A percentile compares a stretch with the other conserved stretches of the same genome.
Conservation (phyloP, 2,797 vertebrate species). For the Centropyge bicolor region DNA sequence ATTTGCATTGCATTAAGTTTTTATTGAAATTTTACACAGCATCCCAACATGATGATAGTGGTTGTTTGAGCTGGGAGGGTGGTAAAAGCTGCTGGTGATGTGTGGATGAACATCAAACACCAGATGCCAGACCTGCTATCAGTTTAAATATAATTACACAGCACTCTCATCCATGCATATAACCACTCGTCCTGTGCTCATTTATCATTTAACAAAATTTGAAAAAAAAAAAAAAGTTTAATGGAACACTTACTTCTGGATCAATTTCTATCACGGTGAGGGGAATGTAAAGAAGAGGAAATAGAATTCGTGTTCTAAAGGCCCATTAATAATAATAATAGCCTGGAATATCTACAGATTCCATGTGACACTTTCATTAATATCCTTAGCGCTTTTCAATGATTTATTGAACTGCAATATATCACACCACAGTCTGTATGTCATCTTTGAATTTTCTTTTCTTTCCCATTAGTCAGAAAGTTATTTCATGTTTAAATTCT, state of each 20-base stretch:
- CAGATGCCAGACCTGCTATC: conserved; percentile 72
- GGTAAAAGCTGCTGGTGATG: conserved; percentile 21
- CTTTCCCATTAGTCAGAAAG: conserved; percentile 23
- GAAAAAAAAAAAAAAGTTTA: conserved; percentile 53
- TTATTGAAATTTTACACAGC: too few relatives aligned
- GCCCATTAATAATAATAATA: conserved; percentile 85
- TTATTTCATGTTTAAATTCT: conserved; percentile 18
- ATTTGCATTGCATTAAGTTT: too few relatives aligned
- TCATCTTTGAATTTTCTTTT: conserved; percentile 31
- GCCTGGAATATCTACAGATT: conserved; percentile 79
- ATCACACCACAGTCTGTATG: conserved; percentile 35
- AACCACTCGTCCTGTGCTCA: conserved; percentile 68
- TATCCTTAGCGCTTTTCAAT: conserved; percentile 70
- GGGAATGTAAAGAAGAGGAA: conserved; percentile 72
- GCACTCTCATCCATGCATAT: conserved; percentile 75
- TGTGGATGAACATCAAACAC: conserved; percentile 58
- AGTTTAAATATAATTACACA: conserved; percentile 79
- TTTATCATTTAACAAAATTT: conserved; percentile 74
- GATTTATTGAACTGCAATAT: conserved; percentile 74
- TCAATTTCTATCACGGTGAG: conserved; percentile 82
- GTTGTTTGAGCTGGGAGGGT: conserved; percentile 10
- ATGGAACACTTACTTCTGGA: conserved; percentile 78
- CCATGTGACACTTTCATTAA: conserved; percentile 80
- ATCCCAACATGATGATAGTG: background rate
- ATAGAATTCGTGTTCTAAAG: conserved; percentile 78